Conservation (phyloP, 2,888 invertebrate genomes). For the Cylindroiulus punctatus region DNA sequence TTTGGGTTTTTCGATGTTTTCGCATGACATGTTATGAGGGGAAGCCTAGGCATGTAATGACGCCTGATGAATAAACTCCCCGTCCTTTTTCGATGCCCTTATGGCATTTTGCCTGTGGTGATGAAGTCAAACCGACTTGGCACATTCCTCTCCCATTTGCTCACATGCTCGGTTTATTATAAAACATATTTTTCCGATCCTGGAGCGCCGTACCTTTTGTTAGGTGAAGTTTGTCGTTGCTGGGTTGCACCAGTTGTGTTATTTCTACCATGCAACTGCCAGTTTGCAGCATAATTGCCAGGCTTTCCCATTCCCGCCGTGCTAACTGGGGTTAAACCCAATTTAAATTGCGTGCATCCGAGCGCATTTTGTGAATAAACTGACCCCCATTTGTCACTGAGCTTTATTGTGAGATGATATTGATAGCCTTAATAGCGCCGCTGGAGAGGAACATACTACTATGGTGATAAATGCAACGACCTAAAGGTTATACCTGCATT, state of each 20-base stretch:
- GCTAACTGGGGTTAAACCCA: slow-evolving; percentile 42
- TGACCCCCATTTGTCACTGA: slow-evolving; percentile 51
- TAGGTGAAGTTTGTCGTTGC: slow-evolving; percentile 41
- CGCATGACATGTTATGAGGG: too few relatives aligned
- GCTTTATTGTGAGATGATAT: slow-evolving; percentile 48
- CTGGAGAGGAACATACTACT: slow-evolving; percentile 12
- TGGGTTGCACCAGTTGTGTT: slow-evolving; percentile 37
- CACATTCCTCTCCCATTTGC: slow-evolving; percentile 26
- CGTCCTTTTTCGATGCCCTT: background rate
- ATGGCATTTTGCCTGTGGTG: slow-evolving; percentile 2
- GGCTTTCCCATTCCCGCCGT: slow-evolving; percentile 22
- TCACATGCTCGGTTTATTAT: slow-evolving; percentile 31
- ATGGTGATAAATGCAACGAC: slow-evolving; percentile 49
- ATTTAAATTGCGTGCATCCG: slow-evolving; percentile 50
- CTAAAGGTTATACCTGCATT: slow-evolving; percentile 38
- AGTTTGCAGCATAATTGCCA: slow-evolving; percentile 44
- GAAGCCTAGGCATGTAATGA: too few relatives aligned
- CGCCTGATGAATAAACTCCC: background rate
- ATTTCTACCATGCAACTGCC: slow-evolving; percentile 43
- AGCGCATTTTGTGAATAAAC: slow-evolving; percentile 50
- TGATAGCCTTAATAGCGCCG: slow-evolving; percentile 1
- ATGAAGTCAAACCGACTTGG: slow-evolving; percentile 44
- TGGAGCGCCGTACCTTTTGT: slow-evolving; percentile 8
- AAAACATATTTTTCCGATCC: background rate
- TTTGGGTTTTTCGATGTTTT: too few relatives aligned